Evolutionary conservation across 2,797 vertebrate species (phyloP).

Genomic region (Gila robusta): DNA sequence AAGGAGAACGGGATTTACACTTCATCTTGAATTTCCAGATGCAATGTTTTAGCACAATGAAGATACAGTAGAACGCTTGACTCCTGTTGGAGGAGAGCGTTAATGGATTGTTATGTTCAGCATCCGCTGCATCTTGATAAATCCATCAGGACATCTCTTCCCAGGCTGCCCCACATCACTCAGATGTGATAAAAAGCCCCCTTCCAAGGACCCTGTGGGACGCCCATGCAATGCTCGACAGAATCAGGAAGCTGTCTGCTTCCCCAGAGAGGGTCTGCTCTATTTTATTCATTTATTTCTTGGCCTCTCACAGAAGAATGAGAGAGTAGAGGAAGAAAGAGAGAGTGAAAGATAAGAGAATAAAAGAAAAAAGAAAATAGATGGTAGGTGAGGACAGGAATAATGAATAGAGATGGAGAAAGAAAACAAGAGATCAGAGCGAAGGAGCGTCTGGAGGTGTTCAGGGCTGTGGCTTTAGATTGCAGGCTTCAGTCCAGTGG

Average conservation of each 20-base stretch:
- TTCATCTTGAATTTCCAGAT: conserved; percentile 9
- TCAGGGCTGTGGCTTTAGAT: conserved; percentile 2
- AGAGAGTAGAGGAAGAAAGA: conserved; percentile 40
- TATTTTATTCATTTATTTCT: conserved; percentile 43
- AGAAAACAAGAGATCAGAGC: conserved; percentile 55
- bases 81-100: neutral
- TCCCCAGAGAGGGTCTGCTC: conserved; percentile 33
- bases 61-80: conserved; percentile 14
- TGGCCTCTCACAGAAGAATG: conserved; percentile 4
- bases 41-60: conserved; percentile 7
- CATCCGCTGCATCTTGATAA: conserved; percentile 27
- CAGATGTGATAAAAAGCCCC: conserved; percentile 66
- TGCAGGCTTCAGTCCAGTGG: conserved; percentile 1
- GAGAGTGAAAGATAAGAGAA: conserved; percentile 34
- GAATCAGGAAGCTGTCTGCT: conserved; percentile 67
- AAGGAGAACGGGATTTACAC: conserved; percentile 9
- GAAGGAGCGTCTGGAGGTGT: conserved; percentile 3
- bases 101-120: conserved; percentile 51
- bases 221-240: conserved; percentile 60
- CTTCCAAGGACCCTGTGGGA: conserved; percentile 55
- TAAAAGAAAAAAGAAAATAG: conserved; percentile 47
- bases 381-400: conserved; percentile 36
- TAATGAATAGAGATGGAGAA: conserved; percentile 38
- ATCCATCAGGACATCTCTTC: conserved; percentile 25
- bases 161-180: conserved; percentile 58